Evolutionary conservation across 2,888 invertebrate species (phyloP), one percentile per base, ranked within the genome.

Genomic region (Parthenolecanium corni): DNA sequence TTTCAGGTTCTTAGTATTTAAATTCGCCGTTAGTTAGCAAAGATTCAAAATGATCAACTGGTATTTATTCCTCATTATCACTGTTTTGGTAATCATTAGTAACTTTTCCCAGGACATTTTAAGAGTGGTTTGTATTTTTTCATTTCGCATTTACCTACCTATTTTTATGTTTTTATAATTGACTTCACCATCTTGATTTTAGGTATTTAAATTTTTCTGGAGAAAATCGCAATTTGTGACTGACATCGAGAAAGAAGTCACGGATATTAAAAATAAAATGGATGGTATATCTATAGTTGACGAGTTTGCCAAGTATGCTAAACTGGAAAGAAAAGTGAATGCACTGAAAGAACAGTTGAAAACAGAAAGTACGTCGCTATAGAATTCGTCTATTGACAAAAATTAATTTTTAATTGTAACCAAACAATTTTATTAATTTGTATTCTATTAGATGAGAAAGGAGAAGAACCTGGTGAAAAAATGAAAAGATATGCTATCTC

Each of bases 221-320:
- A 58, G 49, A 38, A 58, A 58, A 38, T 58, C 58, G 2, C 58
- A 58, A n/a, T 38, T 58, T 21, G 52, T 53, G 23, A 53, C 23
- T 6, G 53, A 63, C 36, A 42, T 63, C 12, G 52, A 63, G 31
- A 52, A 21, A 36, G 64, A 66, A 63, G 49, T 67, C 18, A 24
- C 9, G 16, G 11, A 21, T 12, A 52, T 74, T 14, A 72, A 71
- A 66, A 68, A 68, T 36, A 70, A 74, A 68, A 72, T 74, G 71
- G 65, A 67, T 21, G 67, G 66, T 18, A 70, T 74, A 63, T 73
- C 73, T 11, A 73, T 74, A 68, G 71, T 73, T 1, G 73, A 75
- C 68, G 74, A 76, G 66, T 76, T 76, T 70, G 70, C 76, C 11
- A 76, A 71, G 63, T 73, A 73, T 66, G 73, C 74, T 5, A 74